These are phyloP conservation scores for Lutraria lutraria DNA, from an alignment of 2,888 invertebrate genomes.

Conservation along the genomic window DNA sequence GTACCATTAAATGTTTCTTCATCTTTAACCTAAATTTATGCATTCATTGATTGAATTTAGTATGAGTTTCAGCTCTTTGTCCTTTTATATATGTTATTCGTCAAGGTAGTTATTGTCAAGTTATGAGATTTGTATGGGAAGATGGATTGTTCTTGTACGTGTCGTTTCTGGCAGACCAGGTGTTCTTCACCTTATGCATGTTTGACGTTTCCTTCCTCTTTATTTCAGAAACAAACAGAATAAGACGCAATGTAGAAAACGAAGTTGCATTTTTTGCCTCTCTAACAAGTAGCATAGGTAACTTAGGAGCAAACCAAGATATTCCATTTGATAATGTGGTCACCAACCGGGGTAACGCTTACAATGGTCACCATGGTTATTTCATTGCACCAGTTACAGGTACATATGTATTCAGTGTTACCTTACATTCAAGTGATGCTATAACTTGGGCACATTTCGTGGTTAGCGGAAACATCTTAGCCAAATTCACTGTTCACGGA, in stretches of 20 bases:
- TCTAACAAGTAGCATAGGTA: background rate
- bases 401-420: conserved; percentile 26
- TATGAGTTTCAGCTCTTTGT: too few relatives aligned
- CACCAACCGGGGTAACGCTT: conserved; percentile 37
- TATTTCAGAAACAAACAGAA: background rate
- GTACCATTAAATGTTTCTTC: too few relatives aligned
- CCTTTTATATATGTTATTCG: too few relatives aligned
- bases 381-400: conserved; percentile 42
- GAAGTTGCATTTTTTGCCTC: background rate
- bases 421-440: background rate
- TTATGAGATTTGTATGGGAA: too few relatives aligned
- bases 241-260: background rate
- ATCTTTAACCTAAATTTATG: too few relatives aligned
- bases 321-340: background rate
- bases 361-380: conserved; percentile 45
- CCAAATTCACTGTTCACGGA: background rate
- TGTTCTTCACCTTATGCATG: too few relatives aligned
- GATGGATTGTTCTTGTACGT: too few relatives aligned
- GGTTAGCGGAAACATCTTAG: background rate
- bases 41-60: too few relatives aligned
- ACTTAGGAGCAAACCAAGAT: background rate
- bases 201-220: too few relatives aligned
- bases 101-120: too few relatives aligned
- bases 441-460: background rate
- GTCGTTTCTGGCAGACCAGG: too few relatives aligned